Percentiles rank a stretch among this genome's conserved stretches.
Conservation (phyloP, 1,140 invertebrate species). For the Helicoverpa armigera region DNA sequence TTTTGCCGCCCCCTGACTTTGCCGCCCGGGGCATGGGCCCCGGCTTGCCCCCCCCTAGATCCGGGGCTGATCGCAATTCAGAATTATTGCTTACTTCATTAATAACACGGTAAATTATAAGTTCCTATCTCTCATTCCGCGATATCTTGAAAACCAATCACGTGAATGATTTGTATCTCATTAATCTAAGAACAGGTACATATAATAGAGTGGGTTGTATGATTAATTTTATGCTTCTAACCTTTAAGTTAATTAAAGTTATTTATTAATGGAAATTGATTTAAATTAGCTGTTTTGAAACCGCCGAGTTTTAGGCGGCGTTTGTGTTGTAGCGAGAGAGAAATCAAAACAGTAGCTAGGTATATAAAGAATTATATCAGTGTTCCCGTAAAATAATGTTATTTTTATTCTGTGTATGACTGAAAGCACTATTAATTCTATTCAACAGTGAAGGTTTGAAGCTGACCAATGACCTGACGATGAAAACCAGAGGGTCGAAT, state of each 20-base stretch:
- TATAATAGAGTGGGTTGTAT: constrained; percentile 7
- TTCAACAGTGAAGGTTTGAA: too few relatives aligned
- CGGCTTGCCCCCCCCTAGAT: too few relatives aligned
- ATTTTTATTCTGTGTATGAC: too few relatives aligned
- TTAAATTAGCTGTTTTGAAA: neutral
- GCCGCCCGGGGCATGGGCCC: too few relatives aligned
- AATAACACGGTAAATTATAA: neutral
- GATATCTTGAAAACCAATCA: neutral
- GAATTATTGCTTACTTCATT: neutral
- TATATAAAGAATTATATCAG: too few relatives aligned
- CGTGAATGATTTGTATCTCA: constrained; percentile 35
- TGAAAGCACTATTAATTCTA: too few relatives aligned
- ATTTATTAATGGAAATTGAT: constrained; percentile 42
- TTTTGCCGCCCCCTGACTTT: too few relatives aligned
- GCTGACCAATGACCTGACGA: too few relatives aligned
- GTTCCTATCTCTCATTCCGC: neutral
- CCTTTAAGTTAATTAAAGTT: constrained; percentile 18
- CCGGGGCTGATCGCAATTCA: neutral
- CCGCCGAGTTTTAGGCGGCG: neutral
- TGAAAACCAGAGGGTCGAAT: too few relatives aligned
- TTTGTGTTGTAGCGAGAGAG: neutral
- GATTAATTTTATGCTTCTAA: constrained; percentile 22
- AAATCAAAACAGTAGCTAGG: too few relatives aligned
- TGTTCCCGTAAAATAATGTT: too few relatives aligned
- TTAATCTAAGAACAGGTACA: constrained; percentile 24